phyloP scores from a whole-genome alignment of 2,888 invertebrate genomes.

The Asteroscopus sphinx region DNA sequence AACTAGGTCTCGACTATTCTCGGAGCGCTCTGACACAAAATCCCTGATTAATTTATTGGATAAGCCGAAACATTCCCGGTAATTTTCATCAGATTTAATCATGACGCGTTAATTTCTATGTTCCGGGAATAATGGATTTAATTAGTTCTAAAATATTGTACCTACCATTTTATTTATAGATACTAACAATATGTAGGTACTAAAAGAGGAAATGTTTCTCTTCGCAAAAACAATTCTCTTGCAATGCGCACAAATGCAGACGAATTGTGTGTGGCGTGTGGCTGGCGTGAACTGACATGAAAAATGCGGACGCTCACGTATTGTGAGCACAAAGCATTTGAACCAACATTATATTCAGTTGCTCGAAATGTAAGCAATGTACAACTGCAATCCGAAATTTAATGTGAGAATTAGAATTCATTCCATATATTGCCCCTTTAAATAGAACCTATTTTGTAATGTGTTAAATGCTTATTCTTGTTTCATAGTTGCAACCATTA shows the following conservation, averaged over 20 bases:
- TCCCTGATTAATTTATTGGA: constrained; percentile 49
- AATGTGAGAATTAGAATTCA: constrained; percentile 44
- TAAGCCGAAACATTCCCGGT: constrained; percentile 24
- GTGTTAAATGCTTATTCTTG: constrained; percentile 1
- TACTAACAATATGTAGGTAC: background rate
- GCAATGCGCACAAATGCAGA: constrained; percentile 17
- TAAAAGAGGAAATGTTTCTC: constrained; percentile 1
- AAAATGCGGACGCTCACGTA: constrained; percentile 31
- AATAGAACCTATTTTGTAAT: constrained; percentile 4
- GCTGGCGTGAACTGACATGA: constrained; percentile 13
- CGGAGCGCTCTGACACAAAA: constrained; percentile 66
- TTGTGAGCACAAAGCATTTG: constrained; percentile 35
- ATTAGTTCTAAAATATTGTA: background rate
- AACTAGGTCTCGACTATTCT: constrained; percentile 75
- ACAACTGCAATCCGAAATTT: constrained; percentile 18
- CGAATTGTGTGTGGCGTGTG: constrained; percentile 22
- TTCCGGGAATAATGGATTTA: background rate
- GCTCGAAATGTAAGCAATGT: constrained; percentile 22
- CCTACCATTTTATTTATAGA: background rate
- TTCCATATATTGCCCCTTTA: constrained; percentile 13
- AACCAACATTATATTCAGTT: constrained; percentile 8
- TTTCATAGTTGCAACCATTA: constrained; percentile 10
- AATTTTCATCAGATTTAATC: constrained; percentile 1
- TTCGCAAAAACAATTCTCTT: constrained; percentile 11
- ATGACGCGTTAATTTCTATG: background rate